Percentiles rank a stretch among this genome's conserved stretches.
These are phyloP conservation scores for Epizoanthus scotinus DNA, from an alignment of 92 coral and sea anemone species.

Conservation along the genomic window DNA sequence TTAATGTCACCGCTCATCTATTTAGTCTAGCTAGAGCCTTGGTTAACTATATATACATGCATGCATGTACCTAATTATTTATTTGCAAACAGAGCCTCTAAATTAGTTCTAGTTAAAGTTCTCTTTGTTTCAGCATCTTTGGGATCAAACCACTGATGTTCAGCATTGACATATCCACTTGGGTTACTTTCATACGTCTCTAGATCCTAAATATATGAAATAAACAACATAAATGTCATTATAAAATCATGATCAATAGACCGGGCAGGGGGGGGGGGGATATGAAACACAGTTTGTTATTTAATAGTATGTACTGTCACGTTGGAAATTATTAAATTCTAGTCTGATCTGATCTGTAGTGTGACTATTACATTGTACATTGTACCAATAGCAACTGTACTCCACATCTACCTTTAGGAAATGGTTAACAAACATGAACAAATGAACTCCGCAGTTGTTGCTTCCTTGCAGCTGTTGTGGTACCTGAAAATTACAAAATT, in stretches of 20 bases:
- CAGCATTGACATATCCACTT: conserved; percentile 46
- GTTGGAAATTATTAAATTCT: no score
- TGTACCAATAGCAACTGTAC: no score
- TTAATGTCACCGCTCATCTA: no score
- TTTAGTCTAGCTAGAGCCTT: conserved; percentile 7
- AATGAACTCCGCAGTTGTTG: conserved; percentile 63
- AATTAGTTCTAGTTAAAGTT: conserved; percentile 23
- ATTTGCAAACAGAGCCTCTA: conserved; percentile 39
- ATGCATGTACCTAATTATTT: no score
- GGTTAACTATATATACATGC: no score
- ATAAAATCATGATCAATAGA: background rate
- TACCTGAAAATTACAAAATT: conserved; percentile 19
- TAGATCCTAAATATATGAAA: conserved; percentile 43
- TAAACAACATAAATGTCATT: conserved; percentile 28
- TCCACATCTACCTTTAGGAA: conserved; percentile 65
- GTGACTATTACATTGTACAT: no score
- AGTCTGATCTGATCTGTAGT: no score
- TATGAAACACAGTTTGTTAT: background rate
- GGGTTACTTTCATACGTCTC: conserved; percentile 55
- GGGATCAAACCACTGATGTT: conserved; percentile 52
- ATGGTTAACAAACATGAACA: conserved; percentile 58
- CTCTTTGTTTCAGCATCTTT: conserved; percentile 55
- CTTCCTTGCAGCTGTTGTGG: conserved; percentile 47
- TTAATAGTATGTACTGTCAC: no score
- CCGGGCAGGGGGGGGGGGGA: no score